A percentile compares a stretch with the other conserved stretches of the same genome.
Evolutionary conservation across 2,113 vertebrate genomes (phyloP).

Genomic region (Dendropsophus ebraccatus): DNA sequence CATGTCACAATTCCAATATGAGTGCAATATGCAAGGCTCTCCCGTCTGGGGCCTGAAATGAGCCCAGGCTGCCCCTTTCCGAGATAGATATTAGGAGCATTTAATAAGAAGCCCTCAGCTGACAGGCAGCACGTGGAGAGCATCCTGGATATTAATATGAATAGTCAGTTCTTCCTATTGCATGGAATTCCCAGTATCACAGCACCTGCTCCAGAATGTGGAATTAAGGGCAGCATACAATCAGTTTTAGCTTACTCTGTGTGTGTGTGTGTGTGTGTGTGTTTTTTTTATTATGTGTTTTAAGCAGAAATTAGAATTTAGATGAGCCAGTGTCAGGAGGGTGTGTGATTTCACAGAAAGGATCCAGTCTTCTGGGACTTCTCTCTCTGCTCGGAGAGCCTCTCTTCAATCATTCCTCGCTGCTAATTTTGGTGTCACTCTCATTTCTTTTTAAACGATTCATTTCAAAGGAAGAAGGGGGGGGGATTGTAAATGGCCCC

Average conservation of each 20-base stretch:
- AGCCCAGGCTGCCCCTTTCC: conserved; percentile 46
- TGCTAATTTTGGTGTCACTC: conserved; percentile 87
- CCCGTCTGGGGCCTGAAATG: conserved; percentile 33
- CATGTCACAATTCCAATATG: conserved; percentile 33
- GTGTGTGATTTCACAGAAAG: conserved; percentile 65
- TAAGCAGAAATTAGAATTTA: conserved; percentile 76
- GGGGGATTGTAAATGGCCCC: conserved; percentile 96
- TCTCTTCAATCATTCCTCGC: conserved; percentile 88
- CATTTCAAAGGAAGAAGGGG: conserved; percentile 72
- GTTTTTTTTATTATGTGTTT: conserved; percentile 71
- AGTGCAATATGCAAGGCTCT: not conserved
- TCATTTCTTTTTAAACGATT: conserved; percentile 94
- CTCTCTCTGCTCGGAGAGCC: conserved; percentile 69
- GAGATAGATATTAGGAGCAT: conserved; percentile 45
- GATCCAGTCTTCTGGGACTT: conserved; percentile 57
- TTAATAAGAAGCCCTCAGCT: conserved; percentile 48
- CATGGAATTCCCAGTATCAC: conserved; percentile 53
- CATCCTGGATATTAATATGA: conserved; percentile 57
- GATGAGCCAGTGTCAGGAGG: conserved; percentile 71
- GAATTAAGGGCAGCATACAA: conserved; percentile 66
- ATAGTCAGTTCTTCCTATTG: conserved; percentile 49
- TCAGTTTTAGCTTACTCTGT: conserved; percentile 63
- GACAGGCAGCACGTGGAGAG: conserved; percentile 53
- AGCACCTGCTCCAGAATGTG: conserved; percentile 62
- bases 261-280: conserved; percentile 73